phyloP scores from a whole-genome alignment of 2,888 invertebrate species.

The Megamerina dolium region DNA sequence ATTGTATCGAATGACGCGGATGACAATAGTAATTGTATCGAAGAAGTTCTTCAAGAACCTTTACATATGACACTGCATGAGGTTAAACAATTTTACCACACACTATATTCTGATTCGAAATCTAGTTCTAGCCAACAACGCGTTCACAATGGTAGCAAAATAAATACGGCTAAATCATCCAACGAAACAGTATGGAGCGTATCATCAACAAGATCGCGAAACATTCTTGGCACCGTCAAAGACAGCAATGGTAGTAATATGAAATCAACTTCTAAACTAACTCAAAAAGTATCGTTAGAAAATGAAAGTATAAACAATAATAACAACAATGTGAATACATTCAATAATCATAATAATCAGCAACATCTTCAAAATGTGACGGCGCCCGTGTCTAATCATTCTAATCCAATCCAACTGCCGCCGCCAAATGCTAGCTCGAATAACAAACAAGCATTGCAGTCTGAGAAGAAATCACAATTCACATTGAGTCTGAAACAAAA shows the following conservation, averaged over 20 bases:
- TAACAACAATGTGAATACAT: constrained; percentile 23
- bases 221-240: constrained; percentile 23
- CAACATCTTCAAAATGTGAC: constrained; percentile 15
- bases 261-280: constrained; percentile 14
- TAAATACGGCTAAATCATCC: constrained; percentile 38
- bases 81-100: constrained; percentile 76
- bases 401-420: constrained; percentile 12
- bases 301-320: constrained; percentile 28
- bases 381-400: constrained; percentile 3
- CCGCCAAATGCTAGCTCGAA: not conserved
- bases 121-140: constrained; percentile 44
- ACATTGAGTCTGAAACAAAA: constrained; percentile 75
- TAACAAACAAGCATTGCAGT: constrained; percentile 7
- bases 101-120: constrained; percentile 59
- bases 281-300: constrained; percentile 22
- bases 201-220: constrained; percentile 34
- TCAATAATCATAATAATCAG: constrained; percentile 22
- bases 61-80: constrained; percentile 80
- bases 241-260: constrained; percentile 11
- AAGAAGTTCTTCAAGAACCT: constrained; percentile 57
- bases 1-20: constrained; percentile 6
- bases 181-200: constrained; percentile 39
- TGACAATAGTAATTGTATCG: constrained; percentile 26
- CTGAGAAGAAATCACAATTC: constrained; percentile 64
- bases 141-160: constrained; percentile 20